Evolutionary conservation across 1,140 invertebrate species (phyloP).

Genomic region (Lasaia peninsularis): DNA sequence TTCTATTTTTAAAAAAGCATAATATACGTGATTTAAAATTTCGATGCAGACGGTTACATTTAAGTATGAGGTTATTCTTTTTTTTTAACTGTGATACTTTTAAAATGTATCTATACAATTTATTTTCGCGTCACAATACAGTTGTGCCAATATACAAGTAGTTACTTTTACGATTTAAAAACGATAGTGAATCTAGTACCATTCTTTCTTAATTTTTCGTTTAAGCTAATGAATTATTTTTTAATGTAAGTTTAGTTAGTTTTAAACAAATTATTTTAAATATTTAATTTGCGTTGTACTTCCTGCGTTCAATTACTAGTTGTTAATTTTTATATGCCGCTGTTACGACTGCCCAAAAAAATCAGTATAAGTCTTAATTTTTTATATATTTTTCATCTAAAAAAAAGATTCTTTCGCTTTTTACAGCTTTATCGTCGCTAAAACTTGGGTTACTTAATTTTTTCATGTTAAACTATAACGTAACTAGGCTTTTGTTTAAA

Average conservation of each 20-base stretch:
- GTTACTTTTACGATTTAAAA: neutral
- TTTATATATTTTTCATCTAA: neutral
- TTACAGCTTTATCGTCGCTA: too few species aligned
- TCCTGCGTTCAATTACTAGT: conserved; percentile 69
- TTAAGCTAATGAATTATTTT: neutral
- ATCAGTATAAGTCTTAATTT: conserved; percentile 3
- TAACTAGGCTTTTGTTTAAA: too few species aligned
- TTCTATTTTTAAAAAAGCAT: too few species aligned
- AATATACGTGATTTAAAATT: too few species aligned
- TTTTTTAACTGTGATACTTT: too few species aligned
- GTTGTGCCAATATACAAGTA: neutral
- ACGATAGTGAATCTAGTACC: neutral
- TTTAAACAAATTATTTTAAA: conserved; percentile 20
- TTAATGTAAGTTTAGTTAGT: conserved; percentile 8
- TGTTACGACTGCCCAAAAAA: neutral
- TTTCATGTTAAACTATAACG: too few species aligned
- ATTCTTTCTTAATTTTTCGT: neutral
- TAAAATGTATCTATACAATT: too few species aligned
- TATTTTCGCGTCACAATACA: neutral
- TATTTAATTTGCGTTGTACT: conserved; percentile 41
- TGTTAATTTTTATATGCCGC: conserved; percentile 31
- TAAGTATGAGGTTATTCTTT: too few species aligned
- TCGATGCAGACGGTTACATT: too few species aligned
- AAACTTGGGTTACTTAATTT: too few species aligned
- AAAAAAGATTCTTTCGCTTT: neutral